A percentile compares a stretch with the other conserved stretches of the same genome.
Evolutionary conservation across 2,888 invertebrate species (phyloP).

Genomic region (Aleiodes testaceus): DNA sequence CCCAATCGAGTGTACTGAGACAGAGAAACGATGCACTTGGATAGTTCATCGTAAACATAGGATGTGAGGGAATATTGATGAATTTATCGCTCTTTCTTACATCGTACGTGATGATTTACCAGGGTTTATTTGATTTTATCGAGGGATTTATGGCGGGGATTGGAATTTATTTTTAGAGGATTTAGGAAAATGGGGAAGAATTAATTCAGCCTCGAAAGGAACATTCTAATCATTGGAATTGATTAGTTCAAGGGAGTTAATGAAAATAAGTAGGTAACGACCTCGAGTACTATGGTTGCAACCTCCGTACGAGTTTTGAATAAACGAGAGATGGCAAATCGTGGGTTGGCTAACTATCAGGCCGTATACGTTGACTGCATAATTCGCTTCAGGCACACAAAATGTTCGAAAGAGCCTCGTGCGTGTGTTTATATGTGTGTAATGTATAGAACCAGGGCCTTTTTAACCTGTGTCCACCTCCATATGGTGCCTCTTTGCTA

Average conservation of each 20-base stretch:
- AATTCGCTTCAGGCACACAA: constrained; percentile 56
- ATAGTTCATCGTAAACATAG: too few species aligned
- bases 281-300: constrained; percentile 51
- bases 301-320: constrained; percentile 57
- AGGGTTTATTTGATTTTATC: too few species aligned
- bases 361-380: constrained; percentile 57
- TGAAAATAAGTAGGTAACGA: constrained; percentile 34
- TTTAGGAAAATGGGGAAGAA: too few species aligned
- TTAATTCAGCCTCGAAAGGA: too few species aligned
- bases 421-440: too few species aligned
- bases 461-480: neutral
- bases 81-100: too few species aligned
- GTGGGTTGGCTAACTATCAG: constrained; percentile 62
- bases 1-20: constrained; percentile 5
- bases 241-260: constrained; percentile 5
- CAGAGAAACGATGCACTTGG: neutral
- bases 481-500: constrained; percentile 18
- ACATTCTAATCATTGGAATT: neutral
- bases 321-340: constrained; percentile 54
- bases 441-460: neutral
- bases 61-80: too few species aligned
- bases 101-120: too few species aligned
- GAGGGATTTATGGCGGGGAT: too few species aligned
- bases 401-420: too few species aligned
- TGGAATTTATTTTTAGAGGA: too few species aligned